phyloP scores from a whole-genome alignment of 64 coral and sea anemone genomes.

The Trachythela sp. region DNA sequence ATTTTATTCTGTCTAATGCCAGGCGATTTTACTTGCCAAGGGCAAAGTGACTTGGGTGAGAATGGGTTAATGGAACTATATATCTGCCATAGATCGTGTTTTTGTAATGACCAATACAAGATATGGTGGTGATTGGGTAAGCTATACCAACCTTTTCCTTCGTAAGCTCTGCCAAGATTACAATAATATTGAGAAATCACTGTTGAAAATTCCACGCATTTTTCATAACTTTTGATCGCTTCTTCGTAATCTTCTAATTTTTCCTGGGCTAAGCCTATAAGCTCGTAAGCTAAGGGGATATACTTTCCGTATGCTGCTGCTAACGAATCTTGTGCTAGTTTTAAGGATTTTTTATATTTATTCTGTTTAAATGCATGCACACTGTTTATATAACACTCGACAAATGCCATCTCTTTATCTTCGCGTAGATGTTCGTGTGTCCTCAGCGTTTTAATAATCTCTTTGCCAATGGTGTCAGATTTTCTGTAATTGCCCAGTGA shows the following conservation, averaged over 20 bases:
- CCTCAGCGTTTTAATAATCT: background rate
- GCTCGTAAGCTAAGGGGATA: background rate
- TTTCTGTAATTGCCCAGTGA: background rate
- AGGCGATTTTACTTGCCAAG: no score
- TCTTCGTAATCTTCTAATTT: background rate
- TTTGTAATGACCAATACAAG: no score
- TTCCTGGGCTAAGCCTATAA: background rate
- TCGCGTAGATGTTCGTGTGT: no score
- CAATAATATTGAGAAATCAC: background rate
- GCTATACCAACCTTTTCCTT: background rate
- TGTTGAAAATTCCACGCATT: background rate
- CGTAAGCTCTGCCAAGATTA: background rate
- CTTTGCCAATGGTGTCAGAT: background rate
- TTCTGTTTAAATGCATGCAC: background rate
- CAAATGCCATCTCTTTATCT: background rate
- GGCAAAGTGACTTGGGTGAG: no score
- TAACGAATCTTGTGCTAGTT: background rate
- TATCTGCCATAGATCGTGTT: no score
- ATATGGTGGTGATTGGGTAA: no score
- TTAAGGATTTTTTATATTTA: background rate
- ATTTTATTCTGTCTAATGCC: no score
- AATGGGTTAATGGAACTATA: no score
- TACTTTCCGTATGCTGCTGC: no score
- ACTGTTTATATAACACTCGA: background rate
- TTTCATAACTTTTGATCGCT: background rate